Conservation (phyloP, 2,113 vertebrate species). For the Leucosticte australis region DNA sequence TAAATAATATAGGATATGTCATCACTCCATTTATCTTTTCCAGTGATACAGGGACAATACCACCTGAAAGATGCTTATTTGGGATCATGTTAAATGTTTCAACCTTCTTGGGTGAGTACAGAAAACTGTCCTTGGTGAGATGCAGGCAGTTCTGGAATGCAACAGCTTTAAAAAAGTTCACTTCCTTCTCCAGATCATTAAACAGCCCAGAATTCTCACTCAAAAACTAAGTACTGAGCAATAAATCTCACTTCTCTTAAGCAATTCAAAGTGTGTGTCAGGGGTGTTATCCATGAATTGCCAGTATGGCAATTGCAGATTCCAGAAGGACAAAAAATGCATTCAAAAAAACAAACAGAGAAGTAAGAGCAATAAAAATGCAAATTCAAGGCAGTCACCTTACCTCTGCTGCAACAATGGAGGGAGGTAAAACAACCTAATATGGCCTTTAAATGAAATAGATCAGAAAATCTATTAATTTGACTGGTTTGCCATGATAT, state of each 20-base stretch:
- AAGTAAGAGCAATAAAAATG: not conserved
- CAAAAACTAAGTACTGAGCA: not conserved
- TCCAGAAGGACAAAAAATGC: not conserved
- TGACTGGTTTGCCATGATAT: not conserved
- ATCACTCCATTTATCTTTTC: slow-evolving; percentile 46
- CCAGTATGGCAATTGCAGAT: not conserved
- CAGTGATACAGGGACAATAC: slow-evolving; percentile 87
- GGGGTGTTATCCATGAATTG: not conserved
- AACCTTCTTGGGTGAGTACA: slow-evolving; percentile 84
- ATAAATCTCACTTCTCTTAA: not conserved
- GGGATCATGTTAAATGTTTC: slow-evolving; percentile 91
- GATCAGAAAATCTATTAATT: not conserved
- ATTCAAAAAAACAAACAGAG: not conserved
- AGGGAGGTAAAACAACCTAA: not conserved
- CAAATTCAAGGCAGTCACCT: not conserved
- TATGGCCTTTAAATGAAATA: not conserved
- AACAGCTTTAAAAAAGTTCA: not conserved
- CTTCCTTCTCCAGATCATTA: not conserved
- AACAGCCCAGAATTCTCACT: not conserved
- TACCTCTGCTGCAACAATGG: not conserved
- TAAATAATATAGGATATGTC: not conserved
- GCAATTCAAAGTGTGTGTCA: not conserved
- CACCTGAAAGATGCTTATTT: slow-evolving; percentile 93
- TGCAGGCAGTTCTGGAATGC: not conserved
- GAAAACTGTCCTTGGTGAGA: not conserved